phyloP scores from a whole-genome alignment of 2,888 invertebrate species.

The Drosophila histrio region DNA sequence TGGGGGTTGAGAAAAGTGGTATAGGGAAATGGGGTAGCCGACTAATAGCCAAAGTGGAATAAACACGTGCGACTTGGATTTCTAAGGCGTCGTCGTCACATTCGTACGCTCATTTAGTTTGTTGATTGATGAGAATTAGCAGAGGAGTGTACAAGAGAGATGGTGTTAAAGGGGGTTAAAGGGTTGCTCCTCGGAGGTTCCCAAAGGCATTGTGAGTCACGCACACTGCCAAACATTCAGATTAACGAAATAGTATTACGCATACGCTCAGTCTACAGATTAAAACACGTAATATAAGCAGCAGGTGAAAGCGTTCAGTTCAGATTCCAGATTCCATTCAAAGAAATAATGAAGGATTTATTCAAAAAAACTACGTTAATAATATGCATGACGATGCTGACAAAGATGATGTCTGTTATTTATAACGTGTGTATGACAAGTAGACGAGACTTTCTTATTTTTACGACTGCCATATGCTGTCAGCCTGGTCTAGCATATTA shows the following conservation, averaged over 20 bases:
- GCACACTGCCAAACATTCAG: conserved; percentile 31
- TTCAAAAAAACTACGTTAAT: neutral
- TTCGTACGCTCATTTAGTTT: conserved; percentile 56
- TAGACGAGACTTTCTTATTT: conserved; percentile 1
- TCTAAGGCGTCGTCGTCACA: conserved; percentile 55
- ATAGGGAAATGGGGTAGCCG: neutral
- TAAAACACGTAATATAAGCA: conserved; percentile 9
- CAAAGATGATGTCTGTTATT: conserved; percentile 3
- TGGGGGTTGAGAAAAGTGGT: too few species aligned
- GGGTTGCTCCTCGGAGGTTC: neutral
- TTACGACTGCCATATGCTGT: neutral
- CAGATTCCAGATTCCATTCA: neutral
- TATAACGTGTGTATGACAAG: neutral
- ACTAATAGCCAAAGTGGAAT: conserved; percentile 27
- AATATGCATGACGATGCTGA: conserved; percentile 4
- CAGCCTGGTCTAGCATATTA: neutral
- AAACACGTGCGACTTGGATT: conserved; percentile 69
- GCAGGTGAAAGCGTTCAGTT: conserved; percentile 14
- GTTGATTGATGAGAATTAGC: conserved; percentile 58
- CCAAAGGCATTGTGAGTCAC: conserved; percentile 6
- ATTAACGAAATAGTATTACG: conserved; percentile 29
- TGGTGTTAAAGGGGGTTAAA: neutral
- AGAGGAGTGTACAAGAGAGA: neutral
- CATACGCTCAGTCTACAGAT: conserved; percentile 35
- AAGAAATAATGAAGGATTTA: neutral